Base-by-base conservation (phyloP, 2,888 invertebrate genomes). In the Temnothorax unifasciatus region DNA sequence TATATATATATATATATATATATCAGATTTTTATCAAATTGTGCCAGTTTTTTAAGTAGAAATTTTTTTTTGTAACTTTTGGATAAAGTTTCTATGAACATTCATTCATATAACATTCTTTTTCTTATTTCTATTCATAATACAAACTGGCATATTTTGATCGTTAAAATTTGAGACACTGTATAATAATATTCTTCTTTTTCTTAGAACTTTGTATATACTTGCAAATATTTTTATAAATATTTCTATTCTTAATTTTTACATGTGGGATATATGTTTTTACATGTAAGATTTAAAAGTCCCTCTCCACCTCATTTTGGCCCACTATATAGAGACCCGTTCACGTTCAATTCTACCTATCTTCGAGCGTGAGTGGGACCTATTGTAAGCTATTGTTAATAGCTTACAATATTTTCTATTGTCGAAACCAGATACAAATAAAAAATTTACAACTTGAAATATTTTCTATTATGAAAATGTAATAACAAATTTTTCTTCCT, bases 221-320 rank as follows among this genome's bases (percentile, higher is more conserved):
- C n/a, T 25, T 54, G 68, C 13, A n/a, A 63, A 76, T 76, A 18
- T 41, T 29, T 41, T 50, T 15, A 52, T 57, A 1, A 69, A 77
- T 57, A 54, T 54, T 18, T 52, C 52, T 54, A 29, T 71, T 47
- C 44, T 59, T 50, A 57, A 57, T 50, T 73, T 79, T 18, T 34
- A 50, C 3, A 34, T 21, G 57, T 3, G 5, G 21, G 21, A 41
- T 44, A 25, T 3, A 29, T 29, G 29, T 29, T 29, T 29, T 29
- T 29, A 29, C 29, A 29, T 29, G 3, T 29, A 38, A 69, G 8
- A 57, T 21, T 34, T 38, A 38, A 41, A 52, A 52, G 8, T 21
- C 18, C 18, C n/a, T 71, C 21, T 71, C 69, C 57, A 69, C 57
- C 73, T 79, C 79, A 73, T 79, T 79, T 79, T 38, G 25, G 25